Conservation (phyloP, 2,113 vertebrate genomes). For the Alligator sinensis region DNA sequence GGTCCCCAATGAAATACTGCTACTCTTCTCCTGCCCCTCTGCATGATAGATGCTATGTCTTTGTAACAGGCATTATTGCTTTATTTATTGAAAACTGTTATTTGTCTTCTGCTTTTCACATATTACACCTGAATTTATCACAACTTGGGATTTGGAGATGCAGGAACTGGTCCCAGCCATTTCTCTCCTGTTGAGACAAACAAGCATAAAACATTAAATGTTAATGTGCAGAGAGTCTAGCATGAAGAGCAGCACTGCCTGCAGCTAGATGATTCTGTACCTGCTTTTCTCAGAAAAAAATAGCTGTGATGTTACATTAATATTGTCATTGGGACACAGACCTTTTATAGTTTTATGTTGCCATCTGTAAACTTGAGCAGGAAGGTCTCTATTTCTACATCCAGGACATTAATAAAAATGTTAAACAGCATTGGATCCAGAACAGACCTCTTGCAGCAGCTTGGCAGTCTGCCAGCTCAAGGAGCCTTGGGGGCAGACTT, state of each 20-base stretch:
- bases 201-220: neutral
- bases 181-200: slow-evolving; percentile 59
- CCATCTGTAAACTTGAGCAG: too few species aligned
- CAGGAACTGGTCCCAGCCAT: slow-evolving; percentile 70
- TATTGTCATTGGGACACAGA: neutral
- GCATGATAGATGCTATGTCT: neutral
- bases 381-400: too few species aligned
- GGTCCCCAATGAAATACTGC: neutral
- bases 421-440: too few species aligned
- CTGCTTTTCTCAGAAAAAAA: neutral
- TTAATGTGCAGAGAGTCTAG: neutral
- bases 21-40: neutral
- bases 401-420: too few species aligned
- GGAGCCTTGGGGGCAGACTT: too few species aligned
- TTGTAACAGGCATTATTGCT: neutral
- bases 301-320: neutral
- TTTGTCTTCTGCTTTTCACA: neutral
- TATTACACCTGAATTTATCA: neutral
- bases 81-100: neutral
- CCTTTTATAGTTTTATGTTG: neutral
- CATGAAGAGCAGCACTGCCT: neutral
- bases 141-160: neutral
- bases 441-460: too few species aligned
- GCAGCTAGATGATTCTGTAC: neutral
- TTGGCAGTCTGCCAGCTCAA: too few species aligned